Evolutionary conservation across 2,797 vertebrate genomes (phyloP).

Genomic region (Platalea minor): DNA sequence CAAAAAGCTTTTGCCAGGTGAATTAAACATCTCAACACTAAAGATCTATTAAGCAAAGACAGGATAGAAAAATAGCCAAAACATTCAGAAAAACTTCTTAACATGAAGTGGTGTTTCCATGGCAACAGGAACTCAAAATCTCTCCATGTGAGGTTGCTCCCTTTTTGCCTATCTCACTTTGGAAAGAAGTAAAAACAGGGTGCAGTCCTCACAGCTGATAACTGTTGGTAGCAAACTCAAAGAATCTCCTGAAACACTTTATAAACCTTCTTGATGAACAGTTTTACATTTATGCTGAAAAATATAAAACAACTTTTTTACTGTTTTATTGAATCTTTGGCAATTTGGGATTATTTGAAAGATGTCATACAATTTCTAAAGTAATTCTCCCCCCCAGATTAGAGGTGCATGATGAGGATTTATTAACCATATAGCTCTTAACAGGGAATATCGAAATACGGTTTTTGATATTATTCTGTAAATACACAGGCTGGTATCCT

Average conservation of each 20-base stretch:
- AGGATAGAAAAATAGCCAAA: conserved; percentile 51
- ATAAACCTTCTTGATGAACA: not conserved
- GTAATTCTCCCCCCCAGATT: not conserved
- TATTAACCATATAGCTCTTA: conserved; percentile 1
- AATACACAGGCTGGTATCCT: not conserved
- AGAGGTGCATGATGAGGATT: not conserved
- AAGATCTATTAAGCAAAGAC: conserved; percentile 45
- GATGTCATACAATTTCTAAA: not conserved
- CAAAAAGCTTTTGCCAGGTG: not conserved
- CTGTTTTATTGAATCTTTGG: not conserved
- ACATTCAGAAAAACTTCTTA: conserved; percentile 68
- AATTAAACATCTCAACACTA: conserved; percentile 43
- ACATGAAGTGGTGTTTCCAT: conserved; percentile 43
- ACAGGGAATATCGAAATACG: rapidly evolving
- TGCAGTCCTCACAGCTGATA: conserved; percentile 17
- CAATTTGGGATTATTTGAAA: not conserved
- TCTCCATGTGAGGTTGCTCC: conserved; percentile 11
- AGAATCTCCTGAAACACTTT: conserved; percentile 8
- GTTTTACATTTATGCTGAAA: conserved; percentile 25
- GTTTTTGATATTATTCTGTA: not conserved
- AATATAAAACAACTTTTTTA: not conserved
- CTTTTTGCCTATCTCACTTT: not conserved
- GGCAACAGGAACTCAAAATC: conserved; percentile 51
- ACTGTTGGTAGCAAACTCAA: not conserved
- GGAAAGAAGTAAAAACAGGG: not conserved